Evolutionary conservation across 2,797 vertebrate genomes (phyloP), one percentile per base, ranked within the genome.

Genomic region (Gymnodraco acuticeps): DNA sequence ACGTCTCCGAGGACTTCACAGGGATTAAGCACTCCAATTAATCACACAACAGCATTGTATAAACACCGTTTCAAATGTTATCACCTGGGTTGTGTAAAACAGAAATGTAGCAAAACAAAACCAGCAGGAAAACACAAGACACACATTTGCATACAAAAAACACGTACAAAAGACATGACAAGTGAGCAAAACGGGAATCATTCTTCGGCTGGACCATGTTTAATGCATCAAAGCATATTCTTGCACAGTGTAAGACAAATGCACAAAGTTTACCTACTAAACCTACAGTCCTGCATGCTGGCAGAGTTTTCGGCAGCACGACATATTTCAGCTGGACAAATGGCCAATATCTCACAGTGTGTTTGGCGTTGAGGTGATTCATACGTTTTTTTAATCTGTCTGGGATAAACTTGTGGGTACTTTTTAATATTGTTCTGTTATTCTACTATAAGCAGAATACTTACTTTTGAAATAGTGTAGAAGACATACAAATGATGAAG

Each of bases 1-100:
- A 9, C 6, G 27, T 81, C 70, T 82, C 59, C 12, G 15, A 84
- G 67, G 75, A 75, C 47, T 73, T 69, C 46, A 81, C 31, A 75
- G 52, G 43, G 20, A 63, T 48, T 0, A n/a, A 69, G 48, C 9
- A 20, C 14, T 62, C 14, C 46, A 53, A 80, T 88, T 78, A 81
- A 67, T 79, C 67, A 81, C 43, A 64, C n/a, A 16, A 23, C 54
- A 73, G 19, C 60, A 64, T 2, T 43, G 67, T 60, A 38, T 9
- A 38, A 38, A 33, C 33, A 38, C 33, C 2, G 33, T 38, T 38
- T 38, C 33, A 9, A 38, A 9, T 38, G 33, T 38, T 38, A 38
- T 7, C 33, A 9, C 33, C 7, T 38, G 33, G 33, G 8, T 38
- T 38, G 33, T 9, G 59, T 53, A 33, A 65, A 80, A 73, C 54